phyloP scores from a whole-genome alignment of 2,113 vertebrate genomes.

The Leptocoma aspasia region DNA sequence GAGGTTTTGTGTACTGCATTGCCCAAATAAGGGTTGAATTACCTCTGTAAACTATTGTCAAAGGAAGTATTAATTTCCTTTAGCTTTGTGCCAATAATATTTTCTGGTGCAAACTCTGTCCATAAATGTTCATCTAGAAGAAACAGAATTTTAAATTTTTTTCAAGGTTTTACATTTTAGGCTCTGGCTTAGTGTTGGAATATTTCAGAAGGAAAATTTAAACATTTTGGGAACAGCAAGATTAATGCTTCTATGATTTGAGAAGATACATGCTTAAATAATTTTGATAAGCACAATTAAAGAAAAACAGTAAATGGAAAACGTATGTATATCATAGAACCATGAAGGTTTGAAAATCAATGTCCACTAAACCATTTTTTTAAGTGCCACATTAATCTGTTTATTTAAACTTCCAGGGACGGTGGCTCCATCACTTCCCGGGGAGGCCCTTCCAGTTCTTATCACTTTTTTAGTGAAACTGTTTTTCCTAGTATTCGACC shows the following conservation, averaged over 20 bases:
- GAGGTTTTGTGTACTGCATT: not conserved
- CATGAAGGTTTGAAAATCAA: not conserved
- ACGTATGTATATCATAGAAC: not conserved
- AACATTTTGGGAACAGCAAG: not conserved
- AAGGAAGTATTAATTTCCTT: not conserved
- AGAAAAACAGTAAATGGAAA: not conserved
- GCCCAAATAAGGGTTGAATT: not conserved
- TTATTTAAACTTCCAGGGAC: not conserved
- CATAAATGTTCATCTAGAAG: not conserved
- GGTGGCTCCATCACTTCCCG: not conserved
- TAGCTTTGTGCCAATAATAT: not conserved
- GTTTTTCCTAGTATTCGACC: not conserved
- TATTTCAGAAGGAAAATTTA: not conserved
- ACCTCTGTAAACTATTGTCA: not conserved
- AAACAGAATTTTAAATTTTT: not conserved
- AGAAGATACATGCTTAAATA: not conserved
- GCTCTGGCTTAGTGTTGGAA: not conserved
- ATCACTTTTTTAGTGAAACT: not conserved
- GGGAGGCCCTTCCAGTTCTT: not conserved
- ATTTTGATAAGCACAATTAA: not conserved
- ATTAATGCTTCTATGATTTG: not conserved
- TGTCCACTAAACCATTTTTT: not conserved
- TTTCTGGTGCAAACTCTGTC: not conserved
- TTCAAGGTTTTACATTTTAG: not conserved
- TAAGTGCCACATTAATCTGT: fast-evolving